Evolutionary conservation across 2,113 vertebrate genomes (phyloP).

Genomic region (Gymnogyps californianus): DNA sequence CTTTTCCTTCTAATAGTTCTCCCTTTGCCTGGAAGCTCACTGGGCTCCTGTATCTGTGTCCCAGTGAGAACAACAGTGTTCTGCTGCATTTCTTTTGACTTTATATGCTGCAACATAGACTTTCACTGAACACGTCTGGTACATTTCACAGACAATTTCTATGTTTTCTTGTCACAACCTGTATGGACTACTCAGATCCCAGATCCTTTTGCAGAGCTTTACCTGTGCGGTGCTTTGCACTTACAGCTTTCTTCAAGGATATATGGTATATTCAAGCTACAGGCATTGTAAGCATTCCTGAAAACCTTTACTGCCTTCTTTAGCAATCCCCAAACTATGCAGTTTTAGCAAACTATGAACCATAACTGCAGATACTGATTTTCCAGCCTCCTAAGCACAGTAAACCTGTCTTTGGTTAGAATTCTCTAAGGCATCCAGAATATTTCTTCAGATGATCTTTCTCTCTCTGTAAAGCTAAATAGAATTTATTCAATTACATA

Average conservation of each 20-base stretch:
- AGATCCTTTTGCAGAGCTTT: neutral
- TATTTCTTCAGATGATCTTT: neutral
- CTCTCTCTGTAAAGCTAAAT: neutral
- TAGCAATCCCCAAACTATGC: neutral
- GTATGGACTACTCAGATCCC: neutral
- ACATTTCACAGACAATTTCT: neutral
- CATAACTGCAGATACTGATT: neutral
- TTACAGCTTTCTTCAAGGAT: neutral
- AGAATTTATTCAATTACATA: neutral
- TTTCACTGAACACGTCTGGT: neutral
- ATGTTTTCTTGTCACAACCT: neutral
- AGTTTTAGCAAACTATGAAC: neutral
- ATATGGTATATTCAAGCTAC: neutral
- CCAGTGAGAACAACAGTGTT: neutral
- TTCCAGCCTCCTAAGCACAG: neutral
- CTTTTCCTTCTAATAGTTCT: neutral
- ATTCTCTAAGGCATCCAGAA: neutral
- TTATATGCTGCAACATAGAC: neutral
- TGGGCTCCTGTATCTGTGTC: neutral
- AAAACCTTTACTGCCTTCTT: neutral
- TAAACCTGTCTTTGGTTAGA: neutral
- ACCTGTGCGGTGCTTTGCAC: neutral
- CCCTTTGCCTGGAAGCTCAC: neutral
- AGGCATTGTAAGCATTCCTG: neutral
- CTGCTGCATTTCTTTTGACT: neutral